Percentiles rank a stretch among this genome's conserved stretches.
Evolutionary conservation across 2,113 vertebrate genomes (phyloP).

Genomic region (Parotia lawesii): DNA sequence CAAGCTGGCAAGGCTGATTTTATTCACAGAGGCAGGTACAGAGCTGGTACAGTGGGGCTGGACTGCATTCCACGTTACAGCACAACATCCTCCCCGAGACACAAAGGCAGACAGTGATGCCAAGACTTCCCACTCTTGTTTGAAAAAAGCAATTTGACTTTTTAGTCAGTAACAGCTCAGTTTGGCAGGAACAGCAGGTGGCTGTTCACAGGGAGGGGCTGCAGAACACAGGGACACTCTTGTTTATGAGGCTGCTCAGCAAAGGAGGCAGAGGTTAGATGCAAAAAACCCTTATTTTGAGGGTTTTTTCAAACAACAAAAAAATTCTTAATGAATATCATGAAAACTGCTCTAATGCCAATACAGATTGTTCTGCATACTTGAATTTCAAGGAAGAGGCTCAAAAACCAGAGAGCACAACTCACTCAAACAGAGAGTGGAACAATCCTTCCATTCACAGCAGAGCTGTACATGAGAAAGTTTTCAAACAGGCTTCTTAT

Average conservation of each 20-base stretch:
- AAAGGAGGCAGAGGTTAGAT: not conserved
- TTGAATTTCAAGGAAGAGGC: not conserved
- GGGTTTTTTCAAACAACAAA: not conserved
- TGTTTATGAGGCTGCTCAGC: not conserved
- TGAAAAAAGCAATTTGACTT: not conserved
- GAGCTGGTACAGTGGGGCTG: not conserved
- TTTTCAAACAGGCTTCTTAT: not conserved
- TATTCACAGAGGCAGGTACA: not conserved
- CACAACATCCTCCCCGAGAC: not conserved
- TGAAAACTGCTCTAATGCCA: not conserved
- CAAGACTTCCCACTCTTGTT: not conserved
- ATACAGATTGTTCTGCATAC: not conserved
- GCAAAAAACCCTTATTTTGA: not conserved
- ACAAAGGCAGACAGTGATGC: not conserved
- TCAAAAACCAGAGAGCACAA: not conserved
- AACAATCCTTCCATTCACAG: not conserved
- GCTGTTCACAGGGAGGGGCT: not conserved
- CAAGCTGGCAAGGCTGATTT: not conserved
- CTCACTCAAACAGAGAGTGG: not conserved
- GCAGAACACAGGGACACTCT: not conserved
- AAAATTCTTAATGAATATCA: not conserved
- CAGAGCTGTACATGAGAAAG: not conserved
- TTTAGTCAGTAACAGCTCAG: not conserved
- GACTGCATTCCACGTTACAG: not conserved
- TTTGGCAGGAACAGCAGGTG: not conserved